Base-by-base conservation (phyloP, 2,888 invertebrate genomes). In the Tachina lurida region DNA sequence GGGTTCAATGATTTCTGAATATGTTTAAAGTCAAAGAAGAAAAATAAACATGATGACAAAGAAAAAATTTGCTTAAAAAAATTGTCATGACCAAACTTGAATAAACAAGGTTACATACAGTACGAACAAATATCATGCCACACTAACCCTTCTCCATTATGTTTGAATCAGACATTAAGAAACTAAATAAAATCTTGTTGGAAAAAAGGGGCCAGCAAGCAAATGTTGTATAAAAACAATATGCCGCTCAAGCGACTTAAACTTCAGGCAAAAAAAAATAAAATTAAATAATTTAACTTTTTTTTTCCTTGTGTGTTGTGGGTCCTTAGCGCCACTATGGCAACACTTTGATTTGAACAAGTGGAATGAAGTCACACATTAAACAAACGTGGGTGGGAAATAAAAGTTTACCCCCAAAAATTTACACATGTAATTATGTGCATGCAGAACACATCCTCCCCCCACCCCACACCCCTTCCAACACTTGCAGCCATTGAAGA, bases 1-100 rank as follows among this genome's bases (percentile, higher is more conserved):
- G 68, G 84, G 81, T 84, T 84, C 79, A 87, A 77, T 83, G 86
- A 87, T 74, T 87, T 86, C 74, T 62, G 49, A 71, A 58, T 43
- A 39, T 54, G 31, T 71, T 17, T 31, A 0, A 31, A 31, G 31
- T 7, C 31, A 31, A 39, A 68, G 71, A 75, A n/a, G 58, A 74
- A 47, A 62, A 41, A 47, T 43, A 19, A 49, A 49, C 5, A 15
- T n/a, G 70, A 31, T 31, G 31, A 31, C 31, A 7, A 31, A 31
- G 31, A 31, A 31, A 31, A 31, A 31, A 7, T 31, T 31, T 2
- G 0, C 7, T 31, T 1, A 31, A 31, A 31, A 31, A 73, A 75
- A 68, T 62, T 67, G 63, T 12, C 68, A 81, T 74, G 13, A 73
- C 45, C 65, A 62, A 73, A 68, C 63, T 13, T 56, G 75, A 62